Conservation (phyloP, 2,888 invertebrate species). For the Sphaeridia pumilis region DNA sequence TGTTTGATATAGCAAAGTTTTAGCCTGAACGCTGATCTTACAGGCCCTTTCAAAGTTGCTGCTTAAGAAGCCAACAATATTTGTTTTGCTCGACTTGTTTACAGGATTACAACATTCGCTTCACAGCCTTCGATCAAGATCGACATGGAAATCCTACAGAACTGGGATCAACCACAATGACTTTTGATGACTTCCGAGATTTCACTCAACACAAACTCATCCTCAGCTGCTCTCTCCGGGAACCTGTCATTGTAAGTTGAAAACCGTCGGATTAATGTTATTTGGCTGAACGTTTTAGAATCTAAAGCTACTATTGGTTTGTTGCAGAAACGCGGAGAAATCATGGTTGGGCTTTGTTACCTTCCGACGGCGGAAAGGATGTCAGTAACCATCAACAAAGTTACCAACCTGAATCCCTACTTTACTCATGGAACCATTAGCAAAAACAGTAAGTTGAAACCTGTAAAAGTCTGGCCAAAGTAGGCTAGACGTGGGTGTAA, state of each 20-base stretch:
- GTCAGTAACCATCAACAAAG: constrained; percentile 43
- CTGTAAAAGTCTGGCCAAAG: neutral
- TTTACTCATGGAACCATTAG: constrained; percentile 31
- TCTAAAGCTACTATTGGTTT: neutral
- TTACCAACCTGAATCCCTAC: constrained; percentile 41
- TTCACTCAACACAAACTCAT: constrained; percentile 39
- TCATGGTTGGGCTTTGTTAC: constrained; percentile 43
- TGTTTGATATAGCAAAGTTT: too few relatives aligned
- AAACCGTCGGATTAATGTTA: neutral
- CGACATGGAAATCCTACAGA: constrained; percentile 44
- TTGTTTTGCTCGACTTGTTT: too few relatives aligned
- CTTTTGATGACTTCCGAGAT: constrained; percentile 41
- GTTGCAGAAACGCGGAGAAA: constrained; percentile 42
- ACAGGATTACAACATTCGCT: constrained; percentile 42
- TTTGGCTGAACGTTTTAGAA: constrained; percentile 1
- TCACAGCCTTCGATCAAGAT: constrained; percentile 43
- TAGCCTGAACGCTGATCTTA: too few relatives aligned
- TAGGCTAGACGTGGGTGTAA: neutral
- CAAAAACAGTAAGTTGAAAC: constrained; percentile 32
- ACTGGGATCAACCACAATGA: constrained; percentile 41
- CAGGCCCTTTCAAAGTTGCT: too few relatives aligned
- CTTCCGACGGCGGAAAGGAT: constrained; percentile 44
- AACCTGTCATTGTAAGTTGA: constrained; percentile 40
- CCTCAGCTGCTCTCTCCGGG: constrained; percentile 41
- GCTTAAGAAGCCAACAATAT: too few relatives aligned